Percentiles rank a stretch among this genome's conserved stretches.
phyloP scores from a whole-genome alignment of 2,888 invertebrate species.

The Plagodis pulveraria region DNA sequence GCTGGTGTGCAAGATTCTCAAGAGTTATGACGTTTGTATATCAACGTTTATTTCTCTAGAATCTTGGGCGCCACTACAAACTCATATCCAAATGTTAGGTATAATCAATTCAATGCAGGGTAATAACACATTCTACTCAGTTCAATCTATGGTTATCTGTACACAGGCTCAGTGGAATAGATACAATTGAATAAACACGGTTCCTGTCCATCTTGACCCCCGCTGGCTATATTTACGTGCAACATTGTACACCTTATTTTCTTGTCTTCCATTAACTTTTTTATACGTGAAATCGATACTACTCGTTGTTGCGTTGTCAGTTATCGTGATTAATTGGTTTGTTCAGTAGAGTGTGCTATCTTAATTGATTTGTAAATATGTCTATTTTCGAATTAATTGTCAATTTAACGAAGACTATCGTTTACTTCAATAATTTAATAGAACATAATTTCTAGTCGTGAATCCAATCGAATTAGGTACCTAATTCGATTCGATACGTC shows the following conservation, averaged over 20 bases:
- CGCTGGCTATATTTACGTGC: conserved; percentile 25
- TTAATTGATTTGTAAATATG: too few species aligned
- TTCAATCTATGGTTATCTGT: neutral
- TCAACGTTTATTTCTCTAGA: too few species aligned
- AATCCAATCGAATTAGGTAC: too few species aligned
- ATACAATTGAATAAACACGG: conserved; percentile 12
- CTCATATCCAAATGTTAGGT: neutral
- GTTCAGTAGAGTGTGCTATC: neutral
- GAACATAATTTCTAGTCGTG: too few species aligned
- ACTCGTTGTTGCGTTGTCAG: neutral
- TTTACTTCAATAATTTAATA: too few species aligned
- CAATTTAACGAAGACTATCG: too few species aligned
- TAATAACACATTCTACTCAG: neutral
- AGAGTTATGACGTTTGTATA: too few species aligned
- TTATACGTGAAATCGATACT: conserved; percentile 12
- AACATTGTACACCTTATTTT: conserved; percentile 7
- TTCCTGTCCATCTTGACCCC: neutral
- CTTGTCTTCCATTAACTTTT: conserved; percentile 8
- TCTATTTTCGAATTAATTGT: too few species aligned
- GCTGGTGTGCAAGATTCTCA: too few species aligned
- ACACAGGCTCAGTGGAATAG: conserved; percentile 14
- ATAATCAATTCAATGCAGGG: neutral
- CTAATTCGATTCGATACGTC: too few species aligned
- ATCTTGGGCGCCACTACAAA: too few species aligned
- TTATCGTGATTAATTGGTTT: neutral